Base-by-base conservation (phyloP, 1,140 invertebrate genomes). In the Drosophila pachea region DNA sequence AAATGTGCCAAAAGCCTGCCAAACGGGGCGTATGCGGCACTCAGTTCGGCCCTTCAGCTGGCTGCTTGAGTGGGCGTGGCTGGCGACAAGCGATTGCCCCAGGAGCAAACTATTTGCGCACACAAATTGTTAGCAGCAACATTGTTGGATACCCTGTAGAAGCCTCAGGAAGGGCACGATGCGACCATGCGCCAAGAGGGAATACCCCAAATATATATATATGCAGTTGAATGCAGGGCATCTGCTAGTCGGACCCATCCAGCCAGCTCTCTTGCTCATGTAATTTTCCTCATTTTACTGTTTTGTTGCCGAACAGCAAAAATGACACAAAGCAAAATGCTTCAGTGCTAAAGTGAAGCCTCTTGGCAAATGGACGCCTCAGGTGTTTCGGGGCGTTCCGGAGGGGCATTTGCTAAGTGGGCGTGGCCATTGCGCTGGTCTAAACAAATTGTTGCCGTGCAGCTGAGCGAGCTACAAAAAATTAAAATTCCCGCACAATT, bases 241-340 rank as follows among this genome's bases (percentile, higher is more conserved):
- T 32, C 29, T 49, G 9, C 6, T 29, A 49, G 47, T 32, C 47
- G 9, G 1, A 8, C 22, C 11, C 22, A 22, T 48, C 22, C n/a
- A 40, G 11, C 16, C 16, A 4, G 12, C 7, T 2, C 16, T 7
- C 9, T 7, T 36, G 14, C 12, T 9, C 31, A 50, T 56, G 35
- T 50, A 7, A 4, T 47, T 54, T 61, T 31, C 43, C 11, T 43
- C 43, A 32, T 52, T 32, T 47, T 31, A 0, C 12, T 9, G 45
- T 22, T 36, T 56, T 49, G 42, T 35, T 33, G 43, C 12, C 9
- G 50, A 55, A 62, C 62, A 53, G 12, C 29, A 73, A 69, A 68
- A 81, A 56, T 79, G 72, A 84, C 81, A 83, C 73, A 83, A 83
- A 83, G 81, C 81, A 79, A 3, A 83, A 83, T 79, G 76, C 78